A percentile compares a stretch with the other conserved stretches of the same genome.
These are phyloP conservation scores for Hydriomena furcata DNA, from an alignment of 2,888 invertebrate species.

Conservation along the genomic window DNA sequence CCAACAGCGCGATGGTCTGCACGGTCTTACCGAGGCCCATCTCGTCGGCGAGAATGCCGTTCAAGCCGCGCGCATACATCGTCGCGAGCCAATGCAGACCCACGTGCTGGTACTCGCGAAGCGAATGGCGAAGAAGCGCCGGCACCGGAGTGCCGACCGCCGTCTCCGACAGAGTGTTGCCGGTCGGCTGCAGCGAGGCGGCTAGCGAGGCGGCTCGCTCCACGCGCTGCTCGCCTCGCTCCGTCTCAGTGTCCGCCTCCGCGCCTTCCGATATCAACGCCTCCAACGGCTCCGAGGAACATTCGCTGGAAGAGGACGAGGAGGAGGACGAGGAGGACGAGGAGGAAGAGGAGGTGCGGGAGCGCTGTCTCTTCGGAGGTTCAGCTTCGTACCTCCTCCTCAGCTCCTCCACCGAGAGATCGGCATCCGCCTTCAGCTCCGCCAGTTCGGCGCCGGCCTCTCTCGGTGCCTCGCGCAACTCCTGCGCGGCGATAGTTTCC, in stretches of 20 bases:
- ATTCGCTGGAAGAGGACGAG: constrained; percentile 24
- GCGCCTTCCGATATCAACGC: constrained; percentile 35
- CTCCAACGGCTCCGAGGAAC: constrained; percentile 36
- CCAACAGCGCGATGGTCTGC: constrained; percentile 96
- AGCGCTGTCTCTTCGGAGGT: constrained; percentile 26
- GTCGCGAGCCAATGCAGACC: constrained; percentile 98
- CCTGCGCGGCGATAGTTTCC: constrained; percentile 69
- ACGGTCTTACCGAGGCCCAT: constrained; percentile 99
- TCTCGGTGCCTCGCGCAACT: constrained; percentile 85
- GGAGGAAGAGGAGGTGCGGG: constrained; percentile 31
- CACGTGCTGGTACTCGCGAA: constrained; percentile 98
- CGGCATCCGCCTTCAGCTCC: constrained; percentile 90
- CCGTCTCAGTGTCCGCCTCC: constrained; percentile 53
- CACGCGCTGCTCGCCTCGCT: constrained; percentile 85
- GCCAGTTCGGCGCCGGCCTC: constrained; percentile 87
- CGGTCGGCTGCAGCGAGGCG: constrained; percentile 98
- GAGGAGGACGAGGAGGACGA: constrained; percentile 40
- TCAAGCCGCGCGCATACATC: constrained; percentile 96
- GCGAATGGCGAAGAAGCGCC: constrained; percentile 93
- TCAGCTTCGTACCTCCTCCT: constrained; percentile 86
- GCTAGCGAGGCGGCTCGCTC: constrained; percentile 97
- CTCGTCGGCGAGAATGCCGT: constrained; percentile 98
- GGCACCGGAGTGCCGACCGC: constrained; percentile 97
- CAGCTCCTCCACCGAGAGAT: constrained; percentile 92
- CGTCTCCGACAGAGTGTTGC: constrained; percentile 97